Conservation (phyloP, 2,797 vertebrate species). For the Poeciliopsis presidionis region DNA sequence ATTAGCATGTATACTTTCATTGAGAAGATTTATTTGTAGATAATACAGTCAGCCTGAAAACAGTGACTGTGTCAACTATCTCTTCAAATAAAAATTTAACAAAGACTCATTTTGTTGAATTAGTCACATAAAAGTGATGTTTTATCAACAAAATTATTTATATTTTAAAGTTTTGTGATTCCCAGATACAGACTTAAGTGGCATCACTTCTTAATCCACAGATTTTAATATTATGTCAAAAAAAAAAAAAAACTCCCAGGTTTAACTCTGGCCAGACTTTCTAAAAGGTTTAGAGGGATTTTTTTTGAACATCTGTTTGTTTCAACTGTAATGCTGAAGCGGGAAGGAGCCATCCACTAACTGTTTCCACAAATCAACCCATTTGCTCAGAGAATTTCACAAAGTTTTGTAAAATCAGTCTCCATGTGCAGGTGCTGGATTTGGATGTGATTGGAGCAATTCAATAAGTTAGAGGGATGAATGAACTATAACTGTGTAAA, state of each 20-base stretch:
- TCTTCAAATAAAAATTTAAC: background rate
- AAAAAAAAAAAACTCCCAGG: background rate
- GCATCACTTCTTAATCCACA: background rate
- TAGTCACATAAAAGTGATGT: background rate
- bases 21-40: conserved; percentile 1
- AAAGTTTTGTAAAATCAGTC: background rate
- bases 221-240: background rate
- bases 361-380: background rate
- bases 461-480: background rate
- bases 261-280: background rate
- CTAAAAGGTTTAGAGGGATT: background rate
- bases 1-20: background rate
- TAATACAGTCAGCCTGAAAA: background rate
- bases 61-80: background rate
- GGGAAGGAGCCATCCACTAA: background rate
- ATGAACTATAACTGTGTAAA: background rate
- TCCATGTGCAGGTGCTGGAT: background rate
- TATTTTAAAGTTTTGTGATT: background rate
- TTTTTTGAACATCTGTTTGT: background rate
- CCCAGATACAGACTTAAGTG: background rate
- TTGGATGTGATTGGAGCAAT: background rate
- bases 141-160: background rate
- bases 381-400: background rate
- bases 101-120: background rate
- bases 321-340: background rate